These are phyloP conservation scores for Synodontis membranacea DNA, from an alignment of 2,113 vertebrate genomes.

Conservation along the genomic window DNA sequence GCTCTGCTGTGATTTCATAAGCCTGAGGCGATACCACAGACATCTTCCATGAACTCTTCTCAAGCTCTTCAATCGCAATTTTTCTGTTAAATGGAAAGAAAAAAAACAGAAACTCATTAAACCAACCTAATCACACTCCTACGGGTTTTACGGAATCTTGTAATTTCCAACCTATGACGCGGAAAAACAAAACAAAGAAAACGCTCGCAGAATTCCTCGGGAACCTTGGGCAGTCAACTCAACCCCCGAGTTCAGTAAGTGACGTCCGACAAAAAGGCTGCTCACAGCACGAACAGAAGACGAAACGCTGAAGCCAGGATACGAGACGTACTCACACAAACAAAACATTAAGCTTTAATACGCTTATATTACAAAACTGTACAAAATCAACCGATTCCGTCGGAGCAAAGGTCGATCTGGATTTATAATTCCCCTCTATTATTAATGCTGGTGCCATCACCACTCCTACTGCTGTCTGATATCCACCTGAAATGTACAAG, in stretches of 20 bases:
- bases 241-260: not conserved
- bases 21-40: slow-evolving; percentile 91
- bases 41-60: slow-evolving; percentile 94
- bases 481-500: not conserved
- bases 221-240: not conserved
- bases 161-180: not conserved
- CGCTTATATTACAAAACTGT: not conserved
- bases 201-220: not conserved
- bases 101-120: slow-evolving; percentile 38
- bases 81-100: too few species aligned
- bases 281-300: not conserved
- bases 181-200: not conserved
- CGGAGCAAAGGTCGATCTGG: not conserved
- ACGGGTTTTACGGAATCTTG: not conserved
- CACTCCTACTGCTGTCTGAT: not conserved
- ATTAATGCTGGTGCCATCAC: not conserved
- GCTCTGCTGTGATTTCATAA: slow-evolving; percentile 94
- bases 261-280: not conserved
- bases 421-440: not conserved
- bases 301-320: not conserved
- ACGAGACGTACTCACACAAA: not conserved
- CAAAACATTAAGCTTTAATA: not conserved
- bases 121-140: not conserved
- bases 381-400: not conserved
- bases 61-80: slow-evolving; percentile 94